Conservation (phyloP, 2,113 vertebrate genomes). For the Abramis brama region DNA sequence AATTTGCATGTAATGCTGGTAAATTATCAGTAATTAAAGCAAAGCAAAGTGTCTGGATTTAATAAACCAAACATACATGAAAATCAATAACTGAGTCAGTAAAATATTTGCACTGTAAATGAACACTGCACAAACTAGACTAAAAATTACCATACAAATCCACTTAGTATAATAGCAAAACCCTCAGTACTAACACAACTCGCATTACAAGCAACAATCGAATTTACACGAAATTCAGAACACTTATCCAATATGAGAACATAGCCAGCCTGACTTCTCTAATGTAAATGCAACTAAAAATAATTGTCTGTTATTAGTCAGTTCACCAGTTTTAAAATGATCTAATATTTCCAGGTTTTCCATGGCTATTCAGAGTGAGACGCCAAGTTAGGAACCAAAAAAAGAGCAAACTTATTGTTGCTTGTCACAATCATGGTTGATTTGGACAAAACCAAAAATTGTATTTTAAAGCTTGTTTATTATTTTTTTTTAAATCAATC, state of each 20-base stretch:
- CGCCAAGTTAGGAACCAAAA: background rate
- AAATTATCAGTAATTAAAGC: background rate
- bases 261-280: background rate
- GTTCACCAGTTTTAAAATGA: no score
- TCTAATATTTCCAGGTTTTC: background rate
- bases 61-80: constrained; percentile 12
- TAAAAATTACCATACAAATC: background rate
- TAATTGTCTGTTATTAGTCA: no score
- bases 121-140: background rate
- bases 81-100: background rate
- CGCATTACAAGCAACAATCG: background rate
- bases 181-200: background rate
- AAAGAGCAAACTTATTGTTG: background rate
- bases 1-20: background rate
- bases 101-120: background rate
- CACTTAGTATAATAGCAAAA: constrained; percentile 1
- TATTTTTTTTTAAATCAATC: background rate
- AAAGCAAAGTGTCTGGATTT: constrained; percentile 14
- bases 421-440: background rate
- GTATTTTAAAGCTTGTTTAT: background rate
- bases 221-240: background rate
- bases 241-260: background rate
- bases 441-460: background rate
- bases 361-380: background rate
- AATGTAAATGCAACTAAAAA: background rate